phyloP scores from a whole-genome alignment of 2,797 vertebrate genomes.

The Arrhamphus sclerolepis region DNA sequence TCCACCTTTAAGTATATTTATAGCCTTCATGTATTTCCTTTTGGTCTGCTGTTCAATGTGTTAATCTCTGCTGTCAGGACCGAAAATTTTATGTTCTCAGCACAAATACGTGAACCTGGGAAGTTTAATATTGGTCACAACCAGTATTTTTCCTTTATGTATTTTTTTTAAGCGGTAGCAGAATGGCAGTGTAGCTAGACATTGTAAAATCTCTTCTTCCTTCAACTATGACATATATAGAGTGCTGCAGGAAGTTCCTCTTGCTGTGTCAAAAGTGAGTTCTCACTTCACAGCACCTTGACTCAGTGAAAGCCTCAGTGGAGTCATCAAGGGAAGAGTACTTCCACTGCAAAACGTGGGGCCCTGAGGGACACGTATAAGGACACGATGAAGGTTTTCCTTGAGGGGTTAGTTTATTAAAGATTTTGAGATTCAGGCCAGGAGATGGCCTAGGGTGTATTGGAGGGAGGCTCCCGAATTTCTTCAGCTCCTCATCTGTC shows the following conservation, averaged over 20 bases:
- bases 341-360: conserved; percentile 45
- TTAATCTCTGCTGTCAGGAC: too few species aligned
- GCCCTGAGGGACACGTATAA: conserved; percentile 20
- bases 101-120: too few species aligned
- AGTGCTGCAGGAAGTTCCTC: conserved; percentile 12
- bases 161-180: too few species aligned
- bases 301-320: conserved; percentile 21
- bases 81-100: too few species aligned
- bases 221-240: neutral
- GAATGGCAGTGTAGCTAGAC: too few species aligned
- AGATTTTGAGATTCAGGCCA: conserved; percentile 52
- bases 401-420: conserved; percentile 39
- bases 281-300: conserved; percentile 13
- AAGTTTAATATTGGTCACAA: too few species aligned
- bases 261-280: conserved; percentile 17
- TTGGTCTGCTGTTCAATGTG: too few species aligned
- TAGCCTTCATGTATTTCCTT: too few species aligned
- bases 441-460: conserved; percentile 21
- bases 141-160: too few species aligned
- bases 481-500: conserved; percentile 47
- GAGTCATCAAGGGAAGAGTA: conserved; percentile 35
- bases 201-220: neutral
- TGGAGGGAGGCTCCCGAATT: conserved; percentile 46
- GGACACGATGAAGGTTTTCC: conserved; percentile 21
- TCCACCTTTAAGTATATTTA: too few species aligned